Percentiles rank a stretch among this genome's conserved stretches.
Evolutionary conservation across 2,113 vertebrate genomes (phyloP).

Genomic region (Myotis yumanensis): DNA sequence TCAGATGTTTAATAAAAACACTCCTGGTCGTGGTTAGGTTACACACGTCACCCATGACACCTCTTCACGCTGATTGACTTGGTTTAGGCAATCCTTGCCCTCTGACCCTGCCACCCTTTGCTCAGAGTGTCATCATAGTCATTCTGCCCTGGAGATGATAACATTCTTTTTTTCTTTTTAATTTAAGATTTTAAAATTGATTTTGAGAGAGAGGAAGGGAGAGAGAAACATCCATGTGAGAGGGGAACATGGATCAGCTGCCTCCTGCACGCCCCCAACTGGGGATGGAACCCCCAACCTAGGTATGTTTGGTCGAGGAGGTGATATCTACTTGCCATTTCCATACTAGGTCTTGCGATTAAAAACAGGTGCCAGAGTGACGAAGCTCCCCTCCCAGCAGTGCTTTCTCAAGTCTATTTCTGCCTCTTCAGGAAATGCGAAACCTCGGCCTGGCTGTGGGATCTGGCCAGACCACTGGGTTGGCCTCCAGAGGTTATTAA

Average conservation of each 20-base stretch:
- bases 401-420: conserved; percentile 14
- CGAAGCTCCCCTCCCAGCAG: neutral
- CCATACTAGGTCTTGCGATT: neutral
- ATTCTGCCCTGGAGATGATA: no score
- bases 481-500: conserved; percentile 61
- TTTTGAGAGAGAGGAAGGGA: no score
- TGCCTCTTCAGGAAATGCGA: conserved; percentile 63
- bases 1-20: neutral
- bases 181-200: no score
- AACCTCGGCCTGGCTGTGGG: conserved; percentile 15
- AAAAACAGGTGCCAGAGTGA: conserved; percentile 21
- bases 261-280: no score
- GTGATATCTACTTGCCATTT: neutral
- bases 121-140: neutral
- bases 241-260: no score
- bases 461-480: conserved; percentile 55
- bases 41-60: neutral
- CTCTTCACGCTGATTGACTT: neutral
- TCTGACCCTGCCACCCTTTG: neutral
- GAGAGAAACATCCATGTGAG: no score
- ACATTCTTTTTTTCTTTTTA: no score
- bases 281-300: no score
- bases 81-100: neutral
- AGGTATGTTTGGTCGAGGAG: neutral
- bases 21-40: neutral